A percentile compares a stretch with the other conserved stretches of the same genome.
These are phyloP conservation scores for Odocoileus hemionus DNA, from an alignment of 2,113 vertebrate species.

Conservation along the genomic window DNA sequence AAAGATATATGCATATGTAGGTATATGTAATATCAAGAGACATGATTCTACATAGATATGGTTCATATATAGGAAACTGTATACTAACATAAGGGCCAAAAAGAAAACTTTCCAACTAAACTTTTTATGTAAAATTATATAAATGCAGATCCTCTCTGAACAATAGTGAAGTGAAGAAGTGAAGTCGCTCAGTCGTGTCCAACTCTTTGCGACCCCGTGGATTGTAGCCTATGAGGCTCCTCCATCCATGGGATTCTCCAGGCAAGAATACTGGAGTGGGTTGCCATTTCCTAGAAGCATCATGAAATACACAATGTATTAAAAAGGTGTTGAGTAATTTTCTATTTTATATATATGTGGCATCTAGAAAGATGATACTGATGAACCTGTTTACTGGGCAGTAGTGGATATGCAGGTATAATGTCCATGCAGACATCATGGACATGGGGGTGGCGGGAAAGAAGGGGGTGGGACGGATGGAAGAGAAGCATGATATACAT, in stretches of 20 bases:
- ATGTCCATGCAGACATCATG: not conserved
- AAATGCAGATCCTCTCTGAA: not conserved
- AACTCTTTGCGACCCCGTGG: no score
- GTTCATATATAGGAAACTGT: not conserved
- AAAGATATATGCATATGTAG: not conserved
- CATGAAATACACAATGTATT: not conserved
- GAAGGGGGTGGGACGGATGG: not conserved
- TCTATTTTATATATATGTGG: not conserved
- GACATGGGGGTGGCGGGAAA: not conserved
- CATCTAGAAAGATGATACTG: not conserved
- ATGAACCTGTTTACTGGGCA: not conserved
- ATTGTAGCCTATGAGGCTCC: no score
- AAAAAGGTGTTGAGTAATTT: not conserved
- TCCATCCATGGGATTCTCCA: no score
- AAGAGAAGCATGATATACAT: not conserved
- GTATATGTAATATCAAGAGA: not conserved
- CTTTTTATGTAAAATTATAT: not conserved
- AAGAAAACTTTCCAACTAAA: not conserved
- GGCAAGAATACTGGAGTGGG: no score
- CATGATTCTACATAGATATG: not conserved
- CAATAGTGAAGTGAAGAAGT: no score
- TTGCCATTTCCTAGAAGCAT: not conserved
- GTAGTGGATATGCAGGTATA: not conserved
- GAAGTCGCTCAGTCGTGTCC: no score
- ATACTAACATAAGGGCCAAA: not conserved